Percentiles rank a stretch among this genome's conserved stretches.
Conservation (phyloP, 2,113 vertebrate genomes). For the Elachura formosa region DNA sequence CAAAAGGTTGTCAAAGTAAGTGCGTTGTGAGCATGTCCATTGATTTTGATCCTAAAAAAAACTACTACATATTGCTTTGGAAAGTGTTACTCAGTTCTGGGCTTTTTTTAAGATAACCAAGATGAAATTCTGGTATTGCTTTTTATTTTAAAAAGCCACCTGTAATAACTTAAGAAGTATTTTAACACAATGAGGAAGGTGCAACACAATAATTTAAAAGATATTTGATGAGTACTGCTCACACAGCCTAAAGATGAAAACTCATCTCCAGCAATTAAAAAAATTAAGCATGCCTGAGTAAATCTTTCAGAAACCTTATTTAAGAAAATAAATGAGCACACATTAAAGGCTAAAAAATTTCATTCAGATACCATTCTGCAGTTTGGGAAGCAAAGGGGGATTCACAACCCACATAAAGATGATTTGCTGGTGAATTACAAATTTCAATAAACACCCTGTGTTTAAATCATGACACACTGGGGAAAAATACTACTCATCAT, state of each 20-base stretch:
- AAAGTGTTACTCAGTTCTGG: neutral
- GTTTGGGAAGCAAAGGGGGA: neutral
- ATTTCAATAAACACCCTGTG: neutral
- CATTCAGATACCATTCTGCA: neutral
- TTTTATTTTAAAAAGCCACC: neutral
- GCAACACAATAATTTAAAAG: neutral
- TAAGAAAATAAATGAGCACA: neutral
- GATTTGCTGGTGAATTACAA: neutral
- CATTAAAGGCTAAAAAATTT: neutral
- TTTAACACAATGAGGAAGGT: neutral
- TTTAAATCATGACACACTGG: neutral
- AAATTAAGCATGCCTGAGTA: neutral
- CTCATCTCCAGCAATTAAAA: neutral
- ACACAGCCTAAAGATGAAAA: neutral
- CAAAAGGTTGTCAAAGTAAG: neutral
- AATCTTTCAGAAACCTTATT: neutral
- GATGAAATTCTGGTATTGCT: neutral
- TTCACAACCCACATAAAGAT: rapidly evolving
- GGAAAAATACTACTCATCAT: neutral
- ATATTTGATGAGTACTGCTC: neutral
- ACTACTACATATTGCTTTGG: neutral
- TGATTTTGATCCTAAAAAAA: neutral
- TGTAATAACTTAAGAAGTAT: neutral
- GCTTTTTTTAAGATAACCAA: neutral
- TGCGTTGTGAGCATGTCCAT: neutral